Conservation (phyloP, 2,888 invertebrate species). For the Athetis lepigone region DNA sequence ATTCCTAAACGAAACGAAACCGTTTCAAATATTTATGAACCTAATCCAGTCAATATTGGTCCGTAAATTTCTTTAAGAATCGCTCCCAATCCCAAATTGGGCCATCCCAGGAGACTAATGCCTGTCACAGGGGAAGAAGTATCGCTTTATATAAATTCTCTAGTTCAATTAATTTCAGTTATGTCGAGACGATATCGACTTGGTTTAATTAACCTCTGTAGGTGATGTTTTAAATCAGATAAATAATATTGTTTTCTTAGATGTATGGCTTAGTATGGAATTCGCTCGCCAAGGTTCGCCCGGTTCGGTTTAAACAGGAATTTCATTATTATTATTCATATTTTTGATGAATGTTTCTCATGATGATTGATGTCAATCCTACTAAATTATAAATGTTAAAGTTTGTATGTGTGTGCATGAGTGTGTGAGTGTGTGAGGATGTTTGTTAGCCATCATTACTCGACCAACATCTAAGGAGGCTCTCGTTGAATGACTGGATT, state of each 20-base stretch:
- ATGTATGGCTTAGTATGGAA: slow-evolving; percentile 10
- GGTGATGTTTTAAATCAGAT: slow-evolving; percentile 54
- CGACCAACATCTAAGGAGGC: too few relatives aligned
- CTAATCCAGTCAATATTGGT: slow-evolving; percentile 26
- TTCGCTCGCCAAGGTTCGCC: too few relatives aligned
- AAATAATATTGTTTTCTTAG: slow-evolving; percentile 27
- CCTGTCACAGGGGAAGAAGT: slow-evolving; percentile 83
- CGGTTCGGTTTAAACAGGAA: too few relatives aligned
- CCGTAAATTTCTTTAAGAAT: slow-evolving; percentile 40
- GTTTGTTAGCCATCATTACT: too few relatives aligned
- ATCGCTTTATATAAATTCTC: slow-evolving; percentile 86
- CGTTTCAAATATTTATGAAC: slow-evolving; percentile 22
- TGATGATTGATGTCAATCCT: too few relatives aligned
- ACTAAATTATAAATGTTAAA: too few relatives aligned
- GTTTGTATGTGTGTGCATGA: too few relatives aligned
- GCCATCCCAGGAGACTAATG: slow-evolving; percentile 69
- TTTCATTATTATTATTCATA: too few relatives aligned
- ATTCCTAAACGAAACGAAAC: not conserved
- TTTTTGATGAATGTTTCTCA: too few relatives aligned
- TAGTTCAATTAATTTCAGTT: slow-evolving; percentile 85
- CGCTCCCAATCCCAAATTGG: slow-evolving; percentile 60
- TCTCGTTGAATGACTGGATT: too few relatives aligned
- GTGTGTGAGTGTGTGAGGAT: too few relatives aligned
- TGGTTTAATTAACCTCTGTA: slow-evolving; percentile 81
- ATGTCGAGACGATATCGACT: slow-evolving; percentile 80